These are phyloP conservation scores for Zeugodacus cucurbitae DNA, from an alignment of 1,140 invertebrate genomes.

Conservation along the genomic window DNA sequence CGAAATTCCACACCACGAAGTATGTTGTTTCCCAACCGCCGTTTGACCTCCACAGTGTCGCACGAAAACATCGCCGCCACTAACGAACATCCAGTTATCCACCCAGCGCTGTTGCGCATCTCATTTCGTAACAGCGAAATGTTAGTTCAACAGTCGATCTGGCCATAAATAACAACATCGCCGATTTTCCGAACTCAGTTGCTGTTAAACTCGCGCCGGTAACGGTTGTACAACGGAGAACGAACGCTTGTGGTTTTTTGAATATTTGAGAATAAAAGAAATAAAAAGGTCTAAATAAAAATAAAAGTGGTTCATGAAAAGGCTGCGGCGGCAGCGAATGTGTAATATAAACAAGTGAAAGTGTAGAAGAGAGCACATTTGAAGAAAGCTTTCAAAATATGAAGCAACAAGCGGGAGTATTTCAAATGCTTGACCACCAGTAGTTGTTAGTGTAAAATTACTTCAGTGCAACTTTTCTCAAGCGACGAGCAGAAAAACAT, in stretches of 20 bases:
- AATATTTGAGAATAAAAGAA: background rate
- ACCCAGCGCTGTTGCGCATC: slow-evolving; percentile 4
- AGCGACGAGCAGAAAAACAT: background rate
- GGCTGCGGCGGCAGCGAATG: background rate
- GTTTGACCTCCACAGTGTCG: background rate
- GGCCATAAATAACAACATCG: slow-evolving; percentile 5
- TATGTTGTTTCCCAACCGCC: background rate
- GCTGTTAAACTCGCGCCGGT: slow-evolving; percentile 11
- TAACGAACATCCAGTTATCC: no score
- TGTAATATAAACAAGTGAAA: background rate
- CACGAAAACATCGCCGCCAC: background rate
- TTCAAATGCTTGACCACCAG: background rate
- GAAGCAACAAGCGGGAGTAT: no score
- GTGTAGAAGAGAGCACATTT: background rate
- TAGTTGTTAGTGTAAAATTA: background rate
- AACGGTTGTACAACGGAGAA: background rate
- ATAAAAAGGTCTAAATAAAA: background rate
- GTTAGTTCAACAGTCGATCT: background rate
- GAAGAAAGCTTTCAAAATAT: no score
- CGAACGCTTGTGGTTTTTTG: background rate
- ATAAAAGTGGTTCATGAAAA: background rate
- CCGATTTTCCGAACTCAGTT: background rate
- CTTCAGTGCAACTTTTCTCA: background rate
- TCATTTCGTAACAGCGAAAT: background rate
- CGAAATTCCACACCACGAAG: background rate